A percentile compares a stretch with the other conserved stretches of the same genome.
These are phyloP conservation scores for Chromis chromis DNA, from an alignment of 2,797 vertebrate genomes.

Conservation along the genomic window DNA sequence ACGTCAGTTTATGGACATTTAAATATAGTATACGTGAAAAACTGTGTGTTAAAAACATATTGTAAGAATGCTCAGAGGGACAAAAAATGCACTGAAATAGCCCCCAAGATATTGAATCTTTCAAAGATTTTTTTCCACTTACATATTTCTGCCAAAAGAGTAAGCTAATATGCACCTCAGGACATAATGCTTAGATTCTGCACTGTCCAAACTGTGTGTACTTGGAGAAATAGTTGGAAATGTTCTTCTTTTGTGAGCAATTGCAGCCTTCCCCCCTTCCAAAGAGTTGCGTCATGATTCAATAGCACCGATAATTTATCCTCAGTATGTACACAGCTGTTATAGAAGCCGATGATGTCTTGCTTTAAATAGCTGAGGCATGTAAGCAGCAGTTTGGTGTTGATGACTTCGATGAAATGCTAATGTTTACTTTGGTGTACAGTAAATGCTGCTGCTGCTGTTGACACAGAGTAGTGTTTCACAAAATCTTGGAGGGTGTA, in stretches of 20 bases:
- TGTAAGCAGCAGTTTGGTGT: constrained; percentile 12
- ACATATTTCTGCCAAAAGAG: background rate
- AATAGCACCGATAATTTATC: background rate
- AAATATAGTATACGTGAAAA: too few species aligned
- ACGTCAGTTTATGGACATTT: constrained; percentile 10
- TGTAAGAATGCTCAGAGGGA: background rate
- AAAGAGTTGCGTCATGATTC: constrained; percentile 2
- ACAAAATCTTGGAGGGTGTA: constrained; percentile 21
- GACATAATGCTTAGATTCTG: background rate
- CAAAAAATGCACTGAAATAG: background rate
- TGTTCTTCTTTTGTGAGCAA: background rate
- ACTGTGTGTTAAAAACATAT: too few species aligned
- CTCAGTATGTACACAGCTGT: background rate
- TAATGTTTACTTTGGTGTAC: constrained; percentile 40
- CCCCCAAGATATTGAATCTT: background rate
- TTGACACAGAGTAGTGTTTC: constrained; percentile 4
- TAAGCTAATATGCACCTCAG: background rate
- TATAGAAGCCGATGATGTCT: constrained; percentile 10
- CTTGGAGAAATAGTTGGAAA: background rate
- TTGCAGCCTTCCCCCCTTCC: background rate
- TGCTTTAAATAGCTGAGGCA: constrained; percentile 8
- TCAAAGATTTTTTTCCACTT: too few species aligned
- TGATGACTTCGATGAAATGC: constrained; percentile 24
- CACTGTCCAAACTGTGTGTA: background rate
- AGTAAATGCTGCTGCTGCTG: constrained; percentile 33